Conservation (phyloP, 2,888 invertebrate species). For the Acanthosepion lycidas region DNA sequence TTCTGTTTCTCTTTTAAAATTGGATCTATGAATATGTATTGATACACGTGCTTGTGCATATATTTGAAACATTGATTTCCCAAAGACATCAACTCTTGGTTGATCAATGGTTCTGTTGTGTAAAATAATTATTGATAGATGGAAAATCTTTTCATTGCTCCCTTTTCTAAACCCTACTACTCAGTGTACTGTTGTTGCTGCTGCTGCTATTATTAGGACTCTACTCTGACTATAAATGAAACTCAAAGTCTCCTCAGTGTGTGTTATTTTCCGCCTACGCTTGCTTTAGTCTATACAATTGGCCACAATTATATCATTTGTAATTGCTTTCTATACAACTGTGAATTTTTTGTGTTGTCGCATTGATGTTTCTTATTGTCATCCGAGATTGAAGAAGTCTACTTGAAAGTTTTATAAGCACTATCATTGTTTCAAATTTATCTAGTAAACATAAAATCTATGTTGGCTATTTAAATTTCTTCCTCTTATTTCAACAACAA, state of each 20-base stretch:
- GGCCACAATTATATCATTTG: conserved; percentile 17
- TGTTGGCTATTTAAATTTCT: not conserved
- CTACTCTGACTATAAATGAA: conserved; percentile 33
- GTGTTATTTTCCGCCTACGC: not conserved
- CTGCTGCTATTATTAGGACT: conserved; percentile 33
- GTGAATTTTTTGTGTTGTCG: not conserved
- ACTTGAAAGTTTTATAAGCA: not conserved
- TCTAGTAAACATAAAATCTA: not conserved
- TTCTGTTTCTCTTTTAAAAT: not conserved
- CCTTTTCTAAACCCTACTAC: conserved; percentile 17
- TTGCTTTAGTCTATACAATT: conserved; percentile 33
- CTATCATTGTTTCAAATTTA: not conserved
- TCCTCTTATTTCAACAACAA: not conserved
- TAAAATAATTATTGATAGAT: conserved; percentile 17
- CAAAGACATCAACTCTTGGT: not conserved
- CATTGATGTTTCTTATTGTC: not conserved
- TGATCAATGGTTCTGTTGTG: not conserved
- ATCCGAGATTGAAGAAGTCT: not conserved
- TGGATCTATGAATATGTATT: conserved; percentile 17
- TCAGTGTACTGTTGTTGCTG: not conserved
- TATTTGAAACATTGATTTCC: conserved; percentile 33
- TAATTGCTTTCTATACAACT: not conserved
- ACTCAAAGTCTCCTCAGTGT: not conserved
- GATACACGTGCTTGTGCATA: conserved; percentile 2
- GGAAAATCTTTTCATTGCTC: not conserved